Conservation (phyloP, 2,113 vertebrate species). For the Mohoua ochrocephala region DNA sequence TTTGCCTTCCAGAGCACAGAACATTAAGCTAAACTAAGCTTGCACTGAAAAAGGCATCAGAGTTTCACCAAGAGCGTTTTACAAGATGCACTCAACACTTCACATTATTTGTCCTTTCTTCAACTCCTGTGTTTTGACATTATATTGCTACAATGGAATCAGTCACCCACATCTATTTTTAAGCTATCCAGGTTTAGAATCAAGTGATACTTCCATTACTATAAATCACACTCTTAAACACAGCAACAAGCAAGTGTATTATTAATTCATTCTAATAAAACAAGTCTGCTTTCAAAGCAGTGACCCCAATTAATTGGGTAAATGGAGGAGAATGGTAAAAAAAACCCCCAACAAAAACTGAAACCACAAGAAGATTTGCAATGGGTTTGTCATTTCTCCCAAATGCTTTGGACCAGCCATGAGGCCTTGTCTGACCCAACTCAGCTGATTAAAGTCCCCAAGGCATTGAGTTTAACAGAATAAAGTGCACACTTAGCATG, state of each 20-base stretch:
- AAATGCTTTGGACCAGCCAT: neutral
- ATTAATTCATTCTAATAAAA: neutral
- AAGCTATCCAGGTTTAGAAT: neutral
- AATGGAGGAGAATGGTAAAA: neutral
- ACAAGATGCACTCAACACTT: neutral
- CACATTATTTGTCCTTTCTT: neutral
- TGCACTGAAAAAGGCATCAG: neutral
- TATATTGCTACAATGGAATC: neutral
- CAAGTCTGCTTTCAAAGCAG: neutral
- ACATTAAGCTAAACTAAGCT: neutral
- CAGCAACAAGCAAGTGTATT: neutral
- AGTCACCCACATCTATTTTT: neutral
- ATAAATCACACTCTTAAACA: neutral
- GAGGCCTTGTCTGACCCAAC: neutral
- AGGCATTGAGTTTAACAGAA: neutral
- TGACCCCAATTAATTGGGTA: neutral
- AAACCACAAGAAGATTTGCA: neutral
- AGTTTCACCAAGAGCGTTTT: neutral
- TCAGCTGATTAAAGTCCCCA: neutral
- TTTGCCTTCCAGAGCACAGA: neutral
- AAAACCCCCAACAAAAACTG: neutral
- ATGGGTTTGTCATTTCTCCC: neutral
- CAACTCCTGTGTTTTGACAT: neutral
- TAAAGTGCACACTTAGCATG: neutral
- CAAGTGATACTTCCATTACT: neutral